These are phyloP conservation scores for Temnothorax nylanderi DNA, from an alignment of 1,140 invertebrate genomes.

Conservation along the genomic window DNA sequence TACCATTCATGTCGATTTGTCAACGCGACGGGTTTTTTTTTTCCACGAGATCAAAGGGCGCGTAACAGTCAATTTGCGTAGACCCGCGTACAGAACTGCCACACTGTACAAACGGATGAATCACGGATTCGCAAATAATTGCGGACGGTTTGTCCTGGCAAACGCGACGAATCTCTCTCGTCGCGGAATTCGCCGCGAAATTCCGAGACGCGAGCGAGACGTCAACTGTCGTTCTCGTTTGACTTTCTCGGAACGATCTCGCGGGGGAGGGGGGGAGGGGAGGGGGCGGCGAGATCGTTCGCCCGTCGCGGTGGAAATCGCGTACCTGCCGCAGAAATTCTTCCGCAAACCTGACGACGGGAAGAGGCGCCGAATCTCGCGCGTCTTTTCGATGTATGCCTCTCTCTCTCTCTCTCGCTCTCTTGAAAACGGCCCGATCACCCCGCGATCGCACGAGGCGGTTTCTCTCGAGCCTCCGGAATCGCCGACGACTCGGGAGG, in stretches of 20 bases:
- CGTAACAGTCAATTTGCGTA: neutral
- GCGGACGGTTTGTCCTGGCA: neutral
- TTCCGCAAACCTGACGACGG: neutral
- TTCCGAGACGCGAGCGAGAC: neutral
- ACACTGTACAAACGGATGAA: neutral
- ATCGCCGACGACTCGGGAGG: neutral
- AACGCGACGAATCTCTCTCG: neutral
- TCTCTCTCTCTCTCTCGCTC: neutral
- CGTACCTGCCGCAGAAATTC: conserved; percentile 1
- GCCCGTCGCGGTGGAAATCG: neutral
- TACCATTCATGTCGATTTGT: neutral
- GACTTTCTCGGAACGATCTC: neutral
- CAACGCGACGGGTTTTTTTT: neutral
- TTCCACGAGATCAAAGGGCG: neutral
- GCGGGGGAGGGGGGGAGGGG: too few species aligned
- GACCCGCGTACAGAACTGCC: neutral
- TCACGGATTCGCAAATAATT: neutral
- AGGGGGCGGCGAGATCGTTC: neutral
- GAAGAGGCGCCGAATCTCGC: neutral
- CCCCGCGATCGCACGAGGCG: neutral
- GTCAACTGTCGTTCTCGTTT: neutral
- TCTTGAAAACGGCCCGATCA: neutral
- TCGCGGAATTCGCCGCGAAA: neutral
- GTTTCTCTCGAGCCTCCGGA: neutral
- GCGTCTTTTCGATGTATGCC: neutral